Evolutionary conservation across 2,797 vertebrate species (phyloP).

Genomic region (Holocentrus rufus): DNA sequence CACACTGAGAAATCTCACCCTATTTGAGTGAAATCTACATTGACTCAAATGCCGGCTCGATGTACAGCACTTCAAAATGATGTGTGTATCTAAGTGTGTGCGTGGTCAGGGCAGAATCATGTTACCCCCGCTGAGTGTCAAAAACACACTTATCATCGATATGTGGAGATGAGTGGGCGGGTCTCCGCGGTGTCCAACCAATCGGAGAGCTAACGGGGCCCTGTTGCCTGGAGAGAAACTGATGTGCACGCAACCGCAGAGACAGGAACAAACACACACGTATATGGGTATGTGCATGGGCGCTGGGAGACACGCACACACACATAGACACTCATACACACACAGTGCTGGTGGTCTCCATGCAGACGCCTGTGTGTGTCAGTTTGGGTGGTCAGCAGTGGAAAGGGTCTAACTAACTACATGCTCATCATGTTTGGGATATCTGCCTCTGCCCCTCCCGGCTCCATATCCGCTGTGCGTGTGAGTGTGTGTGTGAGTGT

Average conservation of each 20-base stretch:
- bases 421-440: constrained; percentile 80
- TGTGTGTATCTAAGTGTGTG: constrained; percentile 23
- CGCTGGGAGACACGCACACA: constrained; percentile 9
- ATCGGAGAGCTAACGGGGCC: constrained; percentile 42
- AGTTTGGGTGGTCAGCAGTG: constrained; percentile 79
- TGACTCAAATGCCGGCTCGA: neutral
- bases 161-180: constrained; percentile 31
- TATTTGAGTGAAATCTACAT: neutral
- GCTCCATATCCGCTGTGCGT: constrained; percentile 55
- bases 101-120: constrained; percentile 24
- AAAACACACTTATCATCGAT: constrained; percentile 24
- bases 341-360: constrained; percentile 61
- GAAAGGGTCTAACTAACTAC: constrained; percentile 73
- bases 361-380: constrained; percentile 59
- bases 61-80: constrained; percentile 1
- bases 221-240: constrained; percentile 49
- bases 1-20: neutral
- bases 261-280: constrained; percentile 33
- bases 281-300: constrained; percentile 17
- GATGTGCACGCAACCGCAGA: constrained; percentile 23
- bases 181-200: constrained; percentile 35
- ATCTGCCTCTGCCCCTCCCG: constrained; percentile 64
- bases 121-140: constrained; percentile 20
- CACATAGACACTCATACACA: constrained; percentile 15
- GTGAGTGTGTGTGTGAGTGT: constrained; percentile 13